These are phyloP conservation scores for Furcula furcula DNA, from an alignment of 2,888 invertebrate genomes.

Conservation along the genomic window DNA sequence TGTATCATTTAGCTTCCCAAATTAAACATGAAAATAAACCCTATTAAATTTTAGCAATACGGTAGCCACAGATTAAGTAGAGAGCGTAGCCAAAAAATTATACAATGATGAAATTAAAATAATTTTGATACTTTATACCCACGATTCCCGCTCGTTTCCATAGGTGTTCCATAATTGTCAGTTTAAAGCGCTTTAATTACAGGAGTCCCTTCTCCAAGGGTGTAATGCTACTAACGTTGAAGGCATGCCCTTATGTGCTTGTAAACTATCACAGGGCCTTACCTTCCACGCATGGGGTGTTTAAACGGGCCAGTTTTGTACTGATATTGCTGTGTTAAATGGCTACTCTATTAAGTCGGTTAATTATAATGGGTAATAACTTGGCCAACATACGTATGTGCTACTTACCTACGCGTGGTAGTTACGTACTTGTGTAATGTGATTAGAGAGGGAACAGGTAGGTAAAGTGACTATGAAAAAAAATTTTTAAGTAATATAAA, in stretches of 20 bases:
- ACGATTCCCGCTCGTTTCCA: conserved; percentile 43
- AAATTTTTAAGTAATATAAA: no score
- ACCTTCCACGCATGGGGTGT: conserved; percentile 39
- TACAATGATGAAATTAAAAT: no score
- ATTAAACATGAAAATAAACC: no score
- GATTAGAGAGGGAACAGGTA: no score
- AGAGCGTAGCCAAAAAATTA: no score
- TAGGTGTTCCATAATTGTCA: conserved; percentile 64
- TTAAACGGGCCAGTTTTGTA: conserved; percentile 50
- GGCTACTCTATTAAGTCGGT: conserved; percentile 41
- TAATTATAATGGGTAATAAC: conserved; percentile 42
- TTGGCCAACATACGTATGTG: conserved; percentile 10
- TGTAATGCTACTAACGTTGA: conserved; percentile 59
- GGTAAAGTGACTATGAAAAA: no score
- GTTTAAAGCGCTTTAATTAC: conserved; percentile 78
- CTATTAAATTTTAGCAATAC: no score
- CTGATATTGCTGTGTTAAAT: conserved; percentile 54
- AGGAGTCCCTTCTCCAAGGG: conserved; percentile 66
- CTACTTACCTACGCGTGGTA: not conserved
- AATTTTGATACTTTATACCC: no score
- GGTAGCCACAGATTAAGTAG: no score
- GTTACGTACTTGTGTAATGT: no score
- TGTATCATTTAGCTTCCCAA: no score
- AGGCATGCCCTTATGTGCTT: conserved; percentile 54
- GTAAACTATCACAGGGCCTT: conserved; percentile 66